Percentiles rank a stretch among this genome's conserved stretches.
Evolutionary conservation across 2,797 vertebrate genomes (phyloP).

Genomic region (Dendrocincla fuliginosa): DNA sequence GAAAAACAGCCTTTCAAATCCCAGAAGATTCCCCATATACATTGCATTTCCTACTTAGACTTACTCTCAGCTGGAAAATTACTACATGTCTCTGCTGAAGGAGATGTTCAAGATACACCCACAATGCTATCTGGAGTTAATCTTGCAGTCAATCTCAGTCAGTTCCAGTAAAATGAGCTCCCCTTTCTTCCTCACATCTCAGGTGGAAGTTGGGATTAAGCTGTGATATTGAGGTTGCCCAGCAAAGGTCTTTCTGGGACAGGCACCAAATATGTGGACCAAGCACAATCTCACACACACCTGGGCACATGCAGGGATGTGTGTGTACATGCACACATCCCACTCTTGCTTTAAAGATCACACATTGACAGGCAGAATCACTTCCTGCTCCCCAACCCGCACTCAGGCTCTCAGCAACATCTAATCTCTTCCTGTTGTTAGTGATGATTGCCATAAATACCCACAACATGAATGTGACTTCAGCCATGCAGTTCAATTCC

Average conservation of each 20-base stretch:
- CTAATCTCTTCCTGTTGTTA: background rate
- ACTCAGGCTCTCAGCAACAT: background rate
- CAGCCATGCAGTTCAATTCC: background rate
- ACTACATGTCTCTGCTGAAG: background rate
- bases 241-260: background rate
- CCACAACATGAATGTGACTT: background rate
- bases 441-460: background rate
- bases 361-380: background rate
- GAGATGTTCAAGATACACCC: background rate
- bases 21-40: background rate
- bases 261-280: background rate
- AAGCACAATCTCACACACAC: background rate
- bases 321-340: background rate
- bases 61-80: background rate
- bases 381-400: background rate
- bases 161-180: background rate
- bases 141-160: background rate
- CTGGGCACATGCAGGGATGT: background rate
- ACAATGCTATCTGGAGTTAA: background rate
- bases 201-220: background rate
- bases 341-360: background rate
- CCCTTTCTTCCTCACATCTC: background rate
- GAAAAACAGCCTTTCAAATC: background rate
- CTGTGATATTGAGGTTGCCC: background rate
- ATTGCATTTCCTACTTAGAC: background rate